Conservation (phyloP, 2,113 vertebrate species). For the Tachycineta bicolor region DNA sequence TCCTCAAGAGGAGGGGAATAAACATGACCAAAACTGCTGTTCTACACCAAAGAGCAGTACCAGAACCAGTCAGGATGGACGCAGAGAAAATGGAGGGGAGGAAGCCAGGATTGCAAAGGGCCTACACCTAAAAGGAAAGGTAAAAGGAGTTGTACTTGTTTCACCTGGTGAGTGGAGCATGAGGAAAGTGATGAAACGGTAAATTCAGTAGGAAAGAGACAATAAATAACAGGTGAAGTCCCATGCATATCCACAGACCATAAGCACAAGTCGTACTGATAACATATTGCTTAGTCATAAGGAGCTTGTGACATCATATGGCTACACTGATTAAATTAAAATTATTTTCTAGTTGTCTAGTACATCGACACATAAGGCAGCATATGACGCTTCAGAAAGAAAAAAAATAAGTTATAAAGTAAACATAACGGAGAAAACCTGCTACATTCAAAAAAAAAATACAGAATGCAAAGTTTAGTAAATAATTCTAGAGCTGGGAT, state of each 20-base stretch:
- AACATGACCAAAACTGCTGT: not conserved
- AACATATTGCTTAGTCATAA: not conserved
- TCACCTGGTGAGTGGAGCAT: not conserved
- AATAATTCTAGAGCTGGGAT: not conserved
- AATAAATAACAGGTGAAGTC: not conserved
- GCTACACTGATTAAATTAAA: not conserved
- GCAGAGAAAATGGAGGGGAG: not conserved
- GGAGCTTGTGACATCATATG: not conserved
- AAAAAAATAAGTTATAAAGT: not conserved
- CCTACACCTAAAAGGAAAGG: not conserved
- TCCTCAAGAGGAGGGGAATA: not conserved
- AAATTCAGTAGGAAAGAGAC: not conserved
- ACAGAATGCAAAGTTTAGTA: not conserved
- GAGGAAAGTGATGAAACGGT: not conserved
- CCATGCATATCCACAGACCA: not conserved
- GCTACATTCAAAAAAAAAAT: not conserved
- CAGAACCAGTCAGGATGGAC: not conserved
- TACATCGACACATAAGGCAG: not conserved
- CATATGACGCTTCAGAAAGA: not conserved
- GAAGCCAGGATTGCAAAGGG: not conserved
- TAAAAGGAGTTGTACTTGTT: not conserved
- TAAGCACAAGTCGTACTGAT: accelerated
- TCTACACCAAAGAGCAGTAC: not conserved
- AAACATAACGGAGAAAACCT: not conserved
- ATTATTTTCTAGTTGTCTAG: not conserved